phyloP scores from a whole-genome alignment of 2,888 invertebrate genomes.

The Cheilosia pagana region DNA sequence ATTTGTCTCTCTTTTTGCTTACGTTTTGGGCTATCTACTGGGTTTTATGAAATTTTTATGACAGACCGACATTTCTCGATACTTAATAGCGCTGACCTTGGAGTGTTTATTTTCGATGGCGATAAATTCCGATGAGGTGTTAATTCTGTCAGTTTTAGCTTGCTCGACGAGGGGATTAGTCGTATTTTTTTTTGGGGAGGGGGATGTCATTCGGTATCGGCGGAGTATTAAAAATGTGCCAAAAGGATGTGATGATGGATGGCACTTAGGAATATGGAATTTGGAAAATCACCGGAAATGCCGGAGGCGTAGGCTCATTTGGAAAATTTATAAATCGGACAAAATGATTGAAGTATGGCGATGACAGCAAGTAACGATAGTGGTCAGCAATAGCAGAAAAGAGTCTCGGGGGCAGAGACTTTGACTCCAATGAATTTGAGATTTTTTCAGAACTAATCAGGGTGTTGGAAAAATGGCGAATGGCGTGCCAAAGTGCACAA shows the following conservation, averaged over 20 bases:
- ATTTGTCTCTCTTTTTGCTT: constrained; percentile 22
- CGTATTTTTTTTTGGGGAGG: neutral
- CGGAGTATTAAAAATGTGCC: neutral
- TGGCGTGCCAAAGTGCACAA: too few relatives aligned
- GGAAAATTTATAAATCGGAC: too few relatives aligned
- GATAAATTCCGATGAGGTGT: constrained; percentile 70
- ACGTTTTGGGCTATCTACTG: constrained; percentile 28
- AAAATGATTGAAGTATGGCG: too few relatives aligned
- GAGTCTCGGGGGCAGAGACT: too few relatives aligned
- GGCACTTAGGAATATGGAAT: neutral
- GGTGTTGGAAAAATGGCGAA: too few relatives aligned
- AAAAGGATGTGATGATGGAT: neutral
- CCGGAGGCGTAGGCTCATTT: too few relatives aligned
- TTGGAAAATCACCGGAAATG: neutral
- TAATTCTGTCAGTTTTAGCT: constrained; percentile 64
- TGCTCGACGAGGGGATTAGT: constrained; percentile 50
- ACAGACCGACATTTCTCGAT: constrained; percentile 71
- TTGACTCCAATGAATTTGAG: too few relatives aligned
- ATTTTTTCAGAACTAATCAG: too few relatives aligned
- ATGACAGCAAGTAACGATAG: too few relatives aligned
- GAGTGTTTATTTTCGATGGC: constrained; percentile 50
- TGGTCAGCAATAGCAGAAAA: too few relatives aligned
- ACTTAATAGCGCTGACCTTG: constrained; percentile 71
- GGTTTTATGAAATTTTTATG: constrained; percentile 71
- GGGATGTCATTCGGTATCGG: neutral